Conservation (phyloP, 2,797 vertebrate species). For the Phoebastria nigripes region DNA sequence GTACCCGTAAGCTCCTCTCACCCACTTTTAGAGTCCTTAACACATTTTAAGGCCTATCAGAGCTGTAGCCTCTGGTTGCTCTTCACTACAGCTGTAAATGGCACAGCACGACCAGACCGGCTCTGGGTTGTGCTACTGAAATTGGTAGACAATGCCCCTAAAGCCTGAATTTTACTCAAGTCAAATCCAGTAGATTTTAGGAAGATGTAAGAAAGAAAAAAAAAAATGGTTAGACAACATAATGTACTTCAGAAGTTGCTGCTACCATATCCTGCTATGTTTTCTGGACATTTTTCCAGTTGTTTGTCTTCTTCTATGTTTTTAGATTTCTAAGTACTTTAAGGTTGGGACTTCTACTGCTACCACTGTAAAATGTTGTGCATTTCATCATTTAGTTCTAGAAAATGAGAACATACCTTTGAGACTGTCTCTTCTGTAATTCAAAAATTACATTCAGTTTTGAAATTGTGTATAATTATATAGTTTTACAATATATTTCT, state of each 20-base stretch:
- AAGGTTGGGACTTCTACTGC: not conserved
- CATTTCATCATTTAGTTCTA: not conserved
- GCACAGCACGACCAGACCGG: accelerated
- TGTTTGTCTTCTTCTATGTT: not conserved
- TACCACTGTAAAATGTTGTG: not conserved
- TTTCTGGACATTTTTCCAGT: not conserved
- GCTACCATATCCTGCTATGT: not conserved
- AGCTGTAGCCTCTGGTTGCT: not conserved
- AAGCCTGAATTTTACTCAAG: not conserved
- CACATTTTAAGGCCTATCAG: not conserved
- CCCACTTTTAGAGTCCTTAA: not conserved
- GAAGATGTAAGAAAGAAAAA: not conserved
- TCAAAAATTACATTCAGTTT: not conserved
- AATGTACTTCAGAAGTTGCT: not conserved
- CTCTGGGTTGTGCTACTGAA: not conserved
- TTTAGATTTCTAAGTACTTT: not conserved
- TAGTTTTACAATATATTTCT: not conserved
- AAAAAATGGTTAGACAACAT: not conserved
- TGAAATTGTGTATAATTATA: not conserved
- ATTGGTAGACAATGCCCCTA: not conserved
- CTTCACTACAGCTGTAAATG: not conserved
- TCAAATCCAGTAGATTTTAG: not conserved
- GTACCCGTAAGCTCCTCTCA: not conserved
- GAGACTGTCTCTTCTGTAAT: not conserved
- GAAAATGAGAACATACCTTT: not conserved